Base-by-base conservation (phyloP, 2,113 vertebrate species). In the Merops nubicus region DNA sequence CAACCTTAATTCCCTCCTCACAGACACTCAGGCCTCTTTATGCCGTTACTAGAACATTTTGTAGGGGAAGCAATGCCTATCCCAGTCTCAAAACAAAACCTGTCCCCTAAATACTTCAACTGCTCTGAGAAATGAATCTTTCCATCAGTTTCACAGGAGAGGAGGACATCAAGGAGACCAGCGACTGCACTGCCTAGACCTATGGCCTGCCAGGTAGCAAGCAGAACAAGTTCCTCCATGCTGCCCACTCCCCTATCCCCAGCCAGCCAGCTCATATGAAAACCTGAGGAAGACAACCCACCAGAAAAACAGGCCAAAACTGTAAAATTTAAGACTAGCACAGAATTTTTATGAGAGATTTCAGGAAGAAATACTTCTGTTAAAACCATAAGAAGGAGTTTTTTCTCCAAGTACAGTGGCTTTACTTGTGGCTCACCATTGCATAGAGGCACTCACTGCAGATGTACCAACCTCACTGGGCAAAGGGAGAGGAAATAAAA, bases 21-120 rank as follows among this genome's bases (percentile, higher is more conserved):
- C 16, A 64, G 2, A 60, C n/a, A 48, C 0, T 0, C 18, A 43
- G 8, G 16, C 5, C 36, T 13, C 28, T 40, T 50, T 6, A 23
- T 9, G 31, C 28, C 73, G 45, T 43, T 81, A 64, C 20, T 43
- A 36, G 13, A 76, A 40, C 28, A 56, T 20, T 77, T 11, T 29
- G 14, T 42, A 81, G 29, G 12, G 33, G 36, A 80, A 76, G 36
- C 11, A 59, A 59, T 3, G 9, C 23, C 25, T 76, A 29, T n/a
- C 34, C 45, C 8, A 21, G 31, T 48, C 85, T 45, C 56, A 53
- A 20, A 91, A 43, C n/a, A 56, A 50, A 74, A 25, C 10, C 26
- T 47, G 25, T 25, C 53, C 12, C 36, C n/a, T 42, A 28, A 70
- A n/a, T 40, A 53, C n/a, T 67, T 34, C 12, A n/a, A 1, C 15